phyloP scores from a whole-genome alignment of 1,140 invertebrate species.

The Eriocheir sinensis region DNA sequence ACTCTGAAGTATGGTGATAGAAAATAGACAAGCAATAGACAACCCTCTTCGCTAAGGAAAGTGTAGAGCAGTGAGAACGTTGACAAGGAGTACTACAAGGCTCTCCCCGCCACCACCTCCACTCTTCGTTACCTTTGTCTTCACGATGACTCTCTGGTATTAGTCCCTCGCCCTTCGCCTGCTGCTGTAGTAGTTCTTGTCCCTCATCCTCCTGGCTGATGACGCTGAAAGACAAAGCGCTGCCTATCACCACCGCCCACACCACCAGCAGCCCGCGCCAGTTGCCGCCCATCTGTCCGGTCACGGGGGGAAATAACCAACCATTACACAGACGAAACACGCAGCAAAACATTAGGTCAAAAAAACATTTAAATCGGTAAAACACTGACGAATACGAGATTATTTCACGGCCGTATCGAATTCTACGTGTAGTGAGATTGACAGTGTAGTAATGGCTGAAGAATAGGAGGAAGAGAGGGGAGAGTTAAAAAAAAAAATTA shows the following conservation, averaged over 20 bases:
- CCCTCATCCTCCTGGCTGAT: background rate
- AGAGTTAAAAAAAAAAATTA: background rate
- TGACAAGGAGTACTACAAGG: background rate
- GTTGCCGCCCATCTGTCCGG: background rate
- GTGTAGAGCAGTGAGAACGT: background rate
- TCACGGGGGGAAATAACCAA: background rate
- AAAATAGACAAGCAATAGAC: too few relatives aligned
- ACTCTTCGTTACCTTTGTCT: too few relatives aligned
- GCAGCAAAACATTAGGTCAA: too few relatives aligned
- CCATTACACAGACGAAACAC: too few relatives aligned
- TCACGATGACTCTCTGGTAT: background rate
- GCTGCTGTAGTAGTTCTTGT: background rate
- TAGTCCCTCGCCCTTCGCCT: background rate
- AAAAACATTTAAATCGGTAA: too few relatives aligned
- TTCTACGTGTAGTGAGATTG: too few relatives aligned
- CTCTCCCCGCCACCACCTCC: too few relatives aligned
- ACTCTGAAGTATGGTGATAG: too few relatives aligned
- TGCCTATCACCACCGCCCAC: background rate
- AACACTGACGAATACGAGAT: too few relatives aligned
- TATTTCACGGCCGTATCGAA: too few relatives aligned
- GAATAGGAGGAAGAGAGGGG: background rate
- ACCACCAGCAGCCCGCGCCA: background rate
- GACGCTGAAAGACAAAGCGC: background rate
- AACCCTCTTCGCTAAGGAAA: too few relatives aligned
- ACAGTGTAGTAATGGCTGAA: too few relatives aligned